Conservation (phyloP, 2,888 invertebrate genomes). For the Plusia festucae region DNA sequence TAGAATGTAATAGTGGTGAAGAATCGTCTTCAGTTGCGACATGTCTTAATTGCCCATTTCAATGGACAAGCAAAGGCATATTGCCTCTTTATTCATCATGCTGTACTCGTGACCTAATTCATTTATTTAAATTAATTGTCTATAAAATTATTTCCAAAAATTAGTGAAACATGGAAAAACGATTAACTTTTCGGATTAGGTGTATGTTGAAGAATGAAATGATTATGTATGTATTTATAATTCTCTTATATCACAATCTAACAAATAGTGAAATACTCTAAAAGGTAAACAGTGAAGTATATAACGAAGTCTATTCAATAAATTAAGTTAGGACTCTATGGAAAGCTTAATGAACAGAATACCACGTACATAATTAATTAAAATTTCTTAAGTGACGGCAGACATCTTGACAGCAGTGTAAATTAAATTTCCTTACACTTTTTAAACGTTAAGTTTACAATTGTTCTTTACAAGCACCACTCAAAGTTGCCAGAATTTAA, state of each 20-base stretch:
- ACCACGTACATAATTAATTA: conserved; percentile 24
- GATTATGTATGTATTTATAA: no score
- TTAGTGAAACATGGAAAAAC: no score
- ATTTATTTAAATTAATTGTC: no score
- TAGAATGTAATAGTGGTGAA: background rate
- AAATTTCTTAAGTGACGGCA: conserved; percentile 54
- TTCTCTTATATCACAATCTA: no score
- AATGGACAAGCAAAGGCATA: background rate
- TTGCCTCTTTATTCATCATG: background rate
- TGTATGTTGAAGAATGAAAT: no score
- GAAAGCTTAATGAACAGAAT: background rate
- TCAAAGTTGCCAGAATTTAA: conserved; percentile 82
- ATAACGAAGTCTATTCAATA: background rate
- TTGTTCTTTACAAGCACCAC: conserved; percentile 76
- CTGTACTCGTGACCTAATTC: no score
- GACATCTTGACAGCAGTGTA: conserved; percentile 58
- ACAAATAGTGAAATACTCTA: background rate
- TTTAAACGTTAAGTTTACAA: conserved; percentile 68
- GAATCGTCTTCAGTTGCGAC: background rate
- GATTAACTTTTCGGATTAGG: no score
- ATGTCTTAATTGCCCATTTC: conserved; percentile 1
- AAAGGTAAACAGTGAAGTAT: background rate
- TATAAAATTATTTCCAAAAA: no score
- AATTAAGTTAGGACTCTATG: background rate
- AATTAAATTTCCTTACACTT: conserved; percentile 57